Base-by-base conservation (phyloP, 2,113 vertebrate genomes). In the Megaptera novaeangliae region DNA sequence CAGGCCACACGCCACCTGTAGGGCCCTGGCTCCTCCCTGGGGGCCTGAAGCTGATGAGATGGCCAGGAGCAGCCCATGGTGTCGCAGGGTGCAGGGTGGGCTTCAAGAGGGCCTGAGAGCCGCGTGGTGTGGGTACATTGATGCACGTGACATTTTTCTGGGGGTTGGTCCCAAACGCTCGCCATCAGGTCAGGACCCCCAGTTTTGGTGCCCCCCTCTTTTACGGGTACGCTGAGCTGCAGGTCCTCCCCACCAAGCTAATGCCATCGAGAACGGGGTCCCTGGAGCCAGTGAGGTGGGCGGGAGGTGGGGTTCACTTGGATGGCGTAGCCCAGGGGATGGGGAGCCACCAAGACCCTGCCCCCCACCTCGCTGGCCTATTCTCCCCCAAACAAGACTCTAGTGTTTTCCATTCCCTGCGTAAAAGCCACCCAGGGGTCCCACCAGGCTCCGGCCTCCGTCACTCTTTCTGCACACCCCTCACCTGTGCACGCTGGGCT, bases 241-340 rank as follows among this genome's bases (percentile, higher is more conserved):
- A 0, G 14, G 29, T 34, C 13, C 25, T 21, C 21, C 75, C 63
- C 5, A 7, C 20, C 0, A 1, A 17, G 57, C 34, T 7, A 0
- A 21, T 18, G 69, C 20, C 0, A 6, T 14, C 1, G 12, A 6
- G 34, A 2, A 2, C 1, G 21, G 57, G 46, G 29, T 49, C 13
- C n/a, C 57, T 5, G 2, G 8, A 36, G 49, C 31, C 52, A 10
- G 5, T 14, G 39, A 55, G 29, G 69, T 0, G 3, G 13, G 34
- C 6, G 1, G 71, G 12, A 14, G 55, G 6, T 10, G 31, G 64
- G 46, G 31, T 15, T 46, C 57, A 3, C 6, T 3, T n/a, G 41
- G 6, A 27, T 1, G 23, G 15, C 1, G 1, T 36, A n/a, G 57
- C 41, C 71, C 14, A 0, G 71, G 52, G 41, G 20, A 34, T 1